These are phyloP conservation scores for Heliconius cydno DNA, from an alignment of 2,888 invertebrate genomes.

Conservation along the genomic window DNA sequence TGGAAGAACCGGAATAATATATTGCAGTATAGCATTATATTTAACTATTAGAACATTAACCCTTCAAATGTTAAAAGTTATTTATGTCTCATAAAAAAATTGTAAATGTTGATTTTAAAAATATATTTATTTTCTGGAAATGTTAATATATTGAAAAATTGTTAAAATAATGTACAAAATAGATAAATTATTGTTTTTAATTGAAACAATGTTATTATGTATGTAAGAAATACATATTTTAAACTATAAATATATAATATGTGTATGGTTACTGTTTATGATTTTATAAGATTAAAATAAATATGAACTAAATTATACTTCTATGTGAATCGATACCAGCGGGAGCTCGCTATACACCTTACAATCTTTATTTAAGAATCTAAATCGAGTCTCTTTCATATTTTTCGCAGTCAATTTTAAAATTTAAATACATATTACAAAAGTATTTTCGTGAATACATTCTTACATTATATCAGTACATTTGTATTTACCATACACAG, in stretches of 20 bases:
- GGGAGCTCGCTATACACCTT: not conserved
- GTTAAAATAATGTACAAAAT: not conserved
- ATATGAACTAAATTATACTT: not conserved
- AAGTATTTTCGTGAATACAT: not conserved
- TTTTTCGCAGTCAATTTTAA: not conserved
- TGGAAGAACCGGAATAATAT: slow-evolving; percentile 49
- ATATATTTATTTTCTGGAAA: not conserved
- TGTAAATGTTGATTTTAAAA: not conserved
- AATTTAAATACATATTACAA: not conserved
- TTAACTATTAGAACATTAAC: not conserved
- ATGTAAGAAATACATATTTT: not conserved
- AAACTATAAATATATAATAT: not conserved
- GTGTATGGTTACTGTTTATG: not conserved
- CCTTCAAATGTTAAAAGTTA: not conserved
- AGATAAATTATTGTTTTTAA: not conserved
- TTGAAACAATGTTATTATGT: not conserved
- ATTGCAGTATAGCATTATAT: slow-evolving; percentile 3
- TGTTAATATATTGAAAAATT: not conserved
- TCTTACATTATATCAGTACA: slow-evolving; percentile 8
- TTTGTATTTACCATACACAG: slow-evolving; percentile 6
- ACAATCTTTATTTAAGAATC: not conserved
- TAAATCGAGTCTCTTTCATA: not conserved
- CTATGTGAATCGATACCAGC: not conserved
- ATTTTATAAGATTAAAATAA: not conserved
- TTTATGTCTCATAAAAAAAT: not conserved